Conservation (phyloP, 2,888 invertebrate species). For the Protula sp. region DNA sequence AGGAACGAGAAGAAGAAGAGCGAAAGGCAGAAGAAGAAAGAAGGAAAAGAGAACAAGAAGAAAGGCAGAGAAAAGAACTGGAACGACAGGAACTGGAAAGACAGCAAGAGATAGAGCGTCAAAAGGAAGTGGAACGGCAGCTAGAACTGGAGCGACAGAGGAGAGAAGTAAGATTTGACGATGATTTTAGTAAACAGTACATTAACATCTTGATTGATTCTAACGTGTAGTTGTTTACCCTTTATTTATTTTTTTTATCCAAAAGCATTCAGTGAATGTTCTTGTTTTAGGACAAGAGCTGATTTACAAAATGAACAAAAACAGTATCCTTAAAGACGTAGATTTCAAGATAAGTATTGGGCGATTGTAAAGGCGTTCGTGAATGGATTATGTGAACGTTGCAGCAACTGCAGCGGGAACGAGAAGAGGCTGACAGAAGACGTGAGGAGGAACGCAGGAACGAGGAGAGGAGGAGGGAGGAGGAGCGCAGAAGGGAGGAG, state of each 20-base stretch:
- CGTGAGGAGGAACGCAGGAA: not conserved
- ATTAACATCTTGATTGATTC: too few relatives aligned
- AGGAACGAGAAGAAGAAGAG: not conserved
- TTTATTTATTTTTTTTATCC: too few relatives aligned
- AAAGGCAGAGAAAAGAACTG: not conserved
- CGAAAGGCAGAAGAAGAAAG: not conserved
- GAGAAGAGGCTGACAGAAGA: not conserved
- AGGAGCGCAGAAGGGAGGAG: not conserved
- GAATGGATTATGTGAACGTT: too few relatives aligned
- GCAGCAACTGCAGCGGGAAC: not conserved
- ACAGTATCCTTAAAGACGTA: too few relatives aligned
- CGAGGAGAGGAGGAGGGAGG: not conserved
- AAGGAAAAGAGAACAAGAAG: not conserved
- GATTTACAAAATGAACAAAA: too few relatives aligned
- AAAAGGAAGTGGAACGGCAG: conserved; percentile 6
- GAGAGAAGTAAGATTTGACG: too few relatives aligned
- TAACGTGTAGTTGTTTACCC: too few relatives aligned
- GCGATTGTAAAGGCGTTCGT: too few relatives aligned
- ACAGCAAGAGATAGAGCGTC: conserved; percentile 5
- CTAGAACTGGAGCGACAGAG: conserved; percentile 4
- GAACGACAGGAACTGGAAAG: conserved; percentile 1
- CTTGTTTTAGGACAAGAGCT: too few relatives aligned
- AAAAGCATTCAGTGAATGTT: too few relatives aligned
- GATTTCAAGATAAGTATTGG: too few relatives aligned
- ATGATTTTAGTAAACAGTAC: too few relatives aligned